Conservation (phyloP, 2,113 vertebrate species). For the Centropristis striata region DNA sequence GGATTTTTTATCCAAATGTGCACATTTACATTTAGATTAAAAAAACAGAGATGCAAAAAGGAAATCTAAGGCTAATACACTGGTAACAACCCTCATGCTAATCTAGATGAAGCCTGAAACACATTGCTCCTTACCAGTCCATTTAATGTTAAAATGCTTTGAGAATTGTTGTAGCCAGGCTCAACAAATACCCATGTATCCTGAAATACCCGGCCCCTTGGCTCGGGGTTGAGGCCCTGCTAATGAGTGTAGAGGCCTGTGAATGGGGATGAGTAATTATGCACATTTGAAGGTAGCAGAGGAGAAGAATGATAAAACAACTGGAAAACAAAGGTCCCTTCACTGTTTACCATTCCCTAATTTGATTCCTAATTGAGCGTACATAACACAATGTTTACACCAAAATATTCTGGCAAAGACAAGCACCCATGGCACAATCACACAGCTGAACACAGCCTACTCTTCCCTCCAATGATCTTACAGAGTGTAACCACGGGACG, state of each 20-base stretch:
- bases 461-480: constrained; percentile 23
- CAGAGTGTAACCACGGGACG: constrained; percentile 1
- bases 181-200: constrained; percentile 43
- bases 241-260: constrained; percentile 61
- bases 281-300: constrained; percentile 59
- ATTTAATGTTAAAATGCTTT: constrained; percentile 28
- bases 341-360: constrained; percentile 67
- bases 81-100: background rate
- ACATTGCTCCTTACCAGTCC: background rate
- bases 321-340: constrained; percentile 69
- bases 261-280: constrained; percentile 62
- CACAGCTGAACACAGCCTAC: constrained; percentile 27
- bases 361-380: constrained; percentile 76
- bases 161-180: constrained; percentile 12
- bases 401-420: constrained; percentile 64
- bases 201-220: constrained; percentile 47
- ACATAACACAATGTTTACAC: constrained; percentile 69
- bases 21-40: constrained; percentile 7
- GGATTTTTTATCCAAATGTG: background rate
- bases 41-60: background rate
- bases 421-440: constrained; percentile 29
- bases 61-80: background rate
- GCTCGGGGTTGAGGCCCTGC: constrained; percentile 39
- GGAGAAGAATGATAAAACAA: constrained; percentile 62
- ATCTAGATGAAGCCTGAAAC: constrained; percentile 10